Base-by-base conservation (phyloP, 2,888 invertebrate genomes). In the Idaea straminata region DNA sequence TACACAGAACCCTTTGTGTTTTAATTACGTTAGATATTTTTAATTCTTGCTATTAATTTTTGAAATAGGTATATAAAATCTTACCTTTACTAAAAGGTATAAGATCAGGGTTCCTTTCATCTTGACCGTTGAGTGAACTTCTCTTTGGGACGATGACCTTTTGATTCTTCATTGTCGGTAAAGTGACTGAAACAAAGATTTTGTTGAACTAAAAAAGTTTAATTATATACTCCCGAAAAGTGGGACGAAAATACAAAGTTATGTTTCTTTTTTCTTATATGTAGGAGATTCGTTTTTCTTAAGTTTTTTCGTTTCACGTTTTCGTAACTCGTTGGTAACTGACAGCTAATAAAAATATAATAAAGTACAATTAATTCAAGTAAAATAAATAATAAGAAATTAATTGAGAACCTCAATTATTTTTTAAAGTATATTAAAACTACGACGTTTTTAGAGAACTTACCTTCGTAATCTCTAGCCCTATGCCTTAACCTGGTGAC, bases 1-100 rank as follows among this genome's bases (percentile, higher is more conserved):
- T 47, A 13, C 13, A 7, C 3, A 47, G 0, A 47, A 36, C 36
- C 10, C 6, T 36, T 36, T 36, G 36, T 36, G 36, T 36, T 7
- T 25, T 7, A 10, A 5, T 36, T 13, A 47, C 7, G 47, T 47
- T 47, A 47, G 13, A 47, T 13, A n/a, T 47, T 47, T 47, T 10
- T 10, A 47, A 13, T 6, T 47, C 10, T 7, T 13, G 13, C 2
- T 47, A 13, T 47, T 7, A 4, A 13, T 13, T 5, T 47, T 47
- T 47, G 13, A 47, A 7, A 73, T 25, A 25, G 25, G 25, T 25
- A 25, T 25, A 2, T 25, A 25, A 47, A 10, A 7, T 7, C 47
- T 90, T 93, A 97, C 97, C 96, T 95, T 97, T 97, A 90, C 96
- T 97, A 78, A 96, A 95, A 16, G 97, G 97, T 74, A 97, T 96